Conservation (phyloP, 2,113 vertebrate genomes). For the Triplophysa siluroides region DNA sequence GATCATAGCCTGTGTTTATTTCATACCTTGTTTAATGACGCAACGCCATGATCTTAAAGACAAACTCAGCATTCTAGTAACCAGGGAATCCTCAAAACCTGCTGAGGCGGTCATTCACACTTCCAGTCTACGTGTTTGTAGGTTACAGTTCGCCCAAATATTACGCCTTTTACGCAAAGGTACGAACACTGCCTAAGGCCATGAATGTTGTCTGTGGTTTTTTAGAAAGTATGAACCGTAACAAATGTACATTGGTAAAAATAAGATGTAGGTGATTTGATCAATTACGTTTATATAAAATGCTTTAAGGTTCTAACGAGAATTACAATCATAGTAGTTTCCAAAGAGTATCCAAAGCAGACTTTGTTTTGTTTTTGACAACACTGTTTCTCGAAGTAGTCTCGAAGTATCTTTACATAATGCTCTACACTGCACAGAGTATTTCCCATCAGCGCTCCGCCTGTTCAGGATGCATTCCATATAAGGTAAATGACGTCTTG, state of each 20-base stretch:
- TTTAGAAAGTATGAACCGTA: not conserved
- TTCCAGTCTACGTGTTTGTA: not conserved
- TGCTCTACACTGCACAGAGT: constrained; percentile 48
- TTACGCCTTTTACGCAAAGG: not conserved
- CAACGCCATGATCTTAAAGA: not conserved
- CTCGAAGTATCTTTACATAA: constrained; percentile 68
- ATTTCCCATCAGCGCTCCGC: constrained; percentile 73
- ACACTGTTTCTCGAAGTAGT: constrained; percentile 38
- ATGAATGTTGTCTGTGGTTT: not conserved
- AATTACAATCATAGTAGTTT: not conserved
- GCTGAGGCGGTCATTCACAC: not conserved
- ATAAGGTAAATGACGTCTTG: constrained; percentile 76
- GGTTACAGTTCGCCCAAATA: not conserved
- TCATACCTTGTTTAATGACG: not conserved
- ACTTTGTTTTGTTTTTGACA: constrained; percentile 42
- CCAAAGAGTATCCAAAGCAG: not conserved
- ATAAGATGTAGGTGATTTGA: not conserved
- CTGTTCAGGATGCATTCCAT: constrained; percentile 77
- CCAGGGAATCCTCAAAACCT: not conserved
- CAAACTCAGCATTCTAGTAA: constrained; percentile 10
- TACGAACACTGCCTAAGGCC: not conserved
- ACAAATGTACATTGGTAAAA: not conserved
- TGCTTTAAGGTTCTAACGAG: no score
- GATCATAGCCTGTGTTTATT: not conserved
- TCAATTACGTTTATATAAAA: not conserved